Evolutionary conservation across 2,888 invertebrate species (phyloP).

Genomic region (Agonopterix subpropinquella): DNA sequence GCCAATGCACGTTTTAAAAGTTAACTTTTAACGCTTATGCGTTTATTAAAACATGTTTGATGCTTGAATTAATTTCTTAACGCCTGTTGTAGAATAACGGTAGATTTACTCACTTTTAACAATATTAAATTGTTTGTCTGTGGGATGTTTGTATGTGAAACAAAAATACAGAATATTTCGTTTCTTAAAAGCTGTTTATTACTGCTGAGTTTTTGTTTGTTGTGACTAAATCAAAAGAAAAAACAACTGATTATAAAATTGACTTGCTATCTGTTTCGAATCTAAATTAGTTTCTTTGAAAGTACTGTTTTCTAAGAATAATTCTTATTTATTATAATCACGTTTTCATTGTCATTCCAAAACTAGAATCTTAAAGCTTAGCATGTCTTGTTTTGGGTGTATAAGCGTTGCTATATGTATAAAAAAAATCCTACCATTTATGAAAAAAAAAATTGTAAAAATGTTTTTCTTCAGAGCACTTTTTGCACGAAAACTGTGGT

Average conservation of each 20-base stretch:
- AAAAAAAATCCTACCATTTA: neutral
- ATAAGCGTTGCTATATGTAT: constrained; percentile 21
- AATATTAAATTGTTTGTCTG: constrained; percentile 28
- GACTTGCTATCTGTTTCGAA: no score
- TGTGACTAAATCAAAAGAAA: constrained; percentile 36
- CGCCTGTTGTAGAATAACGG: neutral
- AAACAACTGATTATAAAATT: no score
- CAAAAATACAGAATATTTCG: constrained; percentile 1
- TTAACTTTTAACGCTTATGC: constrained; percentile 14
- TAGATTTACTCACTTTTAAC: neutral
- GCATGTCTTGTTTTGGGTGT: constrained; percentile 40
- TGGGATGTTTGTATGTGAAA: constrained; percentile 52
- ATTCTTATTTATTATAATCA: no score
- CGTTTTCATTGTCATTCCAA: no score
- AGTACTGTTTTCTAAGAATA: no score
- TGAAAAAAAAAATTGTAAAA: neutral
- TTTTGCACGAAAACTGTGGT: constrained; percentile 29
- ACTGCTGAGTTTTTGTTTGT: constrained; percentile 27
- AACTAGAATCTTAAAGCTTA: constrained; percentile 16
- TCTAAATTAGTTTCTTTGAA: no score
- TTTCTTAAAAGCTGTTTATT: constrained; percentile 33
- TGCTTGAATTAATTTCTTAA: neutral
- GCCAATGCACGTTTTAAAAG: constrained; percentile 14
- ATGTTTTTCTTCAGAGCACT: constrained; percentile 1
- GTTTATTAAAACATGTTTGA: constrained; percentile 3